Base-by-base conservation (phyloP, 2,888 invertebrate species). In the Willowsia nigromaculata region DNA sequence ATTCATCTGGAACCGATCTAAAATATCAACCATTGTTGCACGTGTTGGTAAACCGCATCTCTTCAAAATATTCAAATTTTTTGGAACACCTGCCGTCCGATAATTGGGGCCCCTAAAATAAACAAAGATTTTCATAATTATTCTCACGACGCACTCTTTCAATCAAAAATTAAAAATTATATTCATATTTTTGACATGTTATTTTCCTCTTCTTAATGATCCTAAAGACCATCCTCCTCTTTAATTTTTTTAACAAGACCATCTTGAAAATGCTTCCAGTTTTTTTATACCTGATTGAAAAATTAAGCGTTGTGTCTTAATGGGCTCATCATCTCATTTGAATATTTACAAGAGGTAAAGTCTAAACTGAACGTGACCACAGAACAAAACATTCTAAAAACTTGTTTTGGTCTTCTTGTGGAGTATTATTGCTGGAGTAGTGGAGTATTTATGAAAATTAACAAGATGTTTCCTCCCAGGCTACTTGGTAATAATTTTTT, bases 271-370 rank as follows among this genome's bases (percentile, higher is more conserved):
- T 43, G 13, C 18, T 68, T 33, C 62, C 50, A n/a, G 11, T 80
- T 15, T 22, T 56, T 22, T 53, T 37, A 18, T 25, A 18, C 82
- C 53, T 84, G 84, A 81, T 80, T 84, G 85, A 78, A 83, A 78
- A 89, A 81, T 80, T 85, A 71, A 85, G 85, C 76, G 62, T 88
- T 80, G 78, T 37, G 65, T 80, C 86, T 78, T 86, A 80, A 80
- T 80, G 74, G 85, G 71, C 85, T 59, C 65, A 7, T 78, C 78
- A 84, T 84, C 84, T 84, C 84, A 84, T 84, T 84, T 84, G 84
- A 84, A 84, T 84, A 40, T 43, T 43, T 27, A 68, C 71, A 25
- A 43, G 11, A 18, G 18, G n/a, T 2, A 18, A 22, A 22, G 43
- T 22, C 2, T 7, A 25, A 33, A 40, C n/a, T 13, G 68, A 27